Conservation (phyloP, 2,797 vertebrate species). For the Yasuhikotakia modesta region DNA sequence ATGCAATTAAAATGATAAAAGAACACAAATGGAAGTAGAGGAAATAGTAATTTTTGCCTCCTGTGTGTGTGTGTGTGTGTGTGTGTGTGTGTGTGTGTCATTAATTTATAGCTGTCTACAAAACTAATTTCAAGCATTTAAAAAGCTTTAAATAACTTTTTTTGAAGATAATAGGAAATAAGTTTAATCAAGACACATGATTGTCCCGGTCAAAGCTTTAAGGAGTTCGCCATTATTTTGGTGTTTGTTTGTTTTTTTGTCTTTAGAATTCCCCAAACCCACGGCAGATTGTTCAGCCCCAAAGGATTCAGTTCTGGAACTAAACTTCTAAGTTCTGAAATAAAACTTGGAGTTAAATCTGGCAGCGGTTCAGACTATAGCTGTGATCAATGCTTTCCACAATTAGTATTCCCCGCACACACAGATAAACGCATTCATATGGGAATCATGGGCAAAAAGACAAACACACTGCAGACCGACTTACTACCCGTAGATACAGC, state of each 20-base stretch:
- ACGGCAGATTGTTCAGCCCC: slow-evolving; percentile 5
- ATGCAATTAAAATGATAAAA: not conserved
- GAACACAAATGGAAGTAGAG: no score
- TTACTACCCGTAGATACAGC: not conserved
- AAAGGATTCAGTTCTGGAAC: slow-evolving; percentile 9
- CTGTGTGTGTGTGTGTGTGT: no score
- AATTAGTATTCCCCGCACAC: slow-evolving; percentile 16
- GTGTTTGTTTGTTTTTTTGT: not conserved
- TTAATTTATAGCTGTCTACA: slow-evolving; percentile 72
- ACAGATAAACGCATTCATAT: slow-evolving; percentile 1
- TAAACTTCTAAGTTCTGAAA: slow-evolving; percentile 1
- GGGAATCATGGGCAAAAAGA: not conserved
- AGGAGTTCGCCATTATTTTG: not conserved
- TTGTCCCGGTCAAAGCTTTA: not conserved
- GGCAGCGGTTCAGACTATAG: slow-evolving; percentile 1
- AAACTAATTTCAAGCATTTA: not conserved
- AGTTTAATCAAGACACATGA: not conserved
- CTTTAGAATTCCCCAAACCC: slow-evolving; percentile 4
- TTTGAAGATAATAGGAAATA: not conserved
- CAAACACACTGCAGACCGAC: not conserved
- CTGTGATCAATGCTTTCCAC: slow-evolving; percentile 12
- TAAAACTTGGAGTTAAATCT: slow-evolving; percentile 2
- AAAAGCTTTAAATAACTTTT: not conserved
- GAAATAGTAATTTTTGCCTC: no score
- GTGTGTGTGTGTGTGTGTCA: no score